Base-by-base conservation (phyloP, 2,888 invertebrate genomes). In the Pammene aurita region DNA sequence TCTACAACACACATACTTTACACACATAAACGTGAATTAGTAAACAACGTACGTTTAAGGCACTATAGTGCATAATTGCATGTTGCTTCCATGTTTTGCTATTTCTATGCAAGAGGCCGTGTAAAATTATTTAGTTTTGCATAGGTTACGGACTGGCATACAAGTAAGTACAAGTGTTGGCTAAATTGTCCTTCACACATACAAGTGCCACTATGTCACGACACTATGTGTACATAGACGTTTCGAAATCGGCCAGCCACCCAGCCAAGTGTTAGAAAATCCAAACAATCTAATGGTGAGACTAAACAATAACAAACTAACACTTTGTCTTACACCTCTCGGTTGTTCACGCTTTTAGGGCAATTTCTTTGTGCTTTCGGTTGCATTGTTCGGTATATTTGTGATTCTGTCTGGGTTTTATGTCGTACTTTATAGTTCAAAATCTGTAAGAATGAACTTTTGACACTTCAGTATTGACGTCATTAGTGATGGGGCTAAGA, bases 291-390 rank as follows among this genome's bases (percentile, higher is more conserved):
- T 69, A 69, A 69, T 65, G 48, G 46, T 41, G 16, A 69, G 69
- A 65, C 69, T 65, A 69, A 69, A 69, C 69, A 69, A 69, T 69
- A 69, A 69, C 60, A 65, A 69, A 60, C 69, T 60, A 74, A 75
- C 67, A 73, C 72, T 78, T 75, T 74, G 73, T 73, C 70, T 72
- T 76, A 73, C 79, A 77, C 78, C 78, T 78, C 77, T 78, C 73
- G 75, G 78, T 81, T 76, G 74, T 81, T 78, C 76, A 79, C 75
- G 72, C 76, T 76, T 75, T 78, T 76, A 77, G 71, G 76, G 73
- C 74, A 77, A 80, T 82, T 77, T 69, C 69, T 69, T 65, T 77
- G 76, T 74, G 70, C 72, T 77, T 76, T 74, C 73, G 73, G 74
- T 72, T 72, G 73, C 71, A 72, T 76, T 76, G 73, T 77, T 78